Conservation (phyloP, 2,797 vertebrate species). For the Vultur gryphus region DNA sequence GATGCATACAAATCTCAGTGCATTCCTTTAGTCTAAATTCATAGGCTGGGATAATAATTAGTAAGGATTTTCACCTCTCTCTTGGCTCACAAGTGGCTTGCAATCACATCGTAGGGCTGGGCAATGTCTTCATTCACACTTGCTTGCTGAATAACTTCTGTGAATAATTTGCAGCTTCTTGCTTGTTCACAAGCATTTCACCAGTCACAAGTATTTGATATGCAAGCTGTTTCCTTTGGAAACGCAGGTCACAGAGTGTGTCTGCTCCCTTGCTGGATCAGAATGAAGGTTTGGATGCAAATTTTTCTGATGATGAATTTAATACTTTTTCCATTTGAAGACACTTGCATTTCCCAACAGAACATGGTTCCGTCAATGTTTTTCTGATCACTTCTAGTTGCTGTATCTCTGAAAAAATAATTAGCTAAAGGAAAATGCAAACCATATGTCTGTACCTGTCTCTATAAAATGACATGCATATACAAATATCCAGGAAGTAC, state of each 20-base stretch:
- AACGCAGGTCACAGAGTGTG: not conserved
- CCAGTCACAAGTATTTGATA: not conserved
- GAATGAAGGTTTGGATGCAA: not conserved
- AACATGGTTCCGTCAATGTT: not conserved
- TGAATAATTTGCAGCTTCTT: not conserved
- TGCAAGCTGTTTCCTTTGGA: not conserved
- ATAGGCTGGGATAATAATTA: not conserved
- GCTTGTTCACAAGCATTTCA: not conserved
- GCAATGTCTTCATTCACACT: not conserved
- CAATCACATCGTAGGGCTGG: not conserved
- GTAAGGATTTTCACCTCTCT: not conserved
- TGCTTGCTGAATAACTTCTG: not conserved
- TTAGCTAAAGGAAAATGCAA: not conserved
- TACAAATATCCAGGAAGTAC: conserved; percentile 23
- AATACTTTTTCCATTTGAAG: not conserved
- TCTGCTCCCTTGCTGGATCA: not conserved
- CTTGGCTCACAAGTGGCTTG: not conserved
- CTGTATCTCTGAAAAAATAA: conserved; percentile 11
- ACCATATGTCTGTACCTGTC: conserved; percentile 32
- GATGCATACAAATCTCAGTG: not conserved
- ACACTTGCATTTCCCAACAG: not conserved
- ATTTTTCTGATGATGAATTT: not conserved
- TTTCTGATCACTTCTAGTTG: not conserved
- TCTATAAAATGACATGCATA: not conserved
- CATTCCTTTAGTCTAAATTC: not conserved